phyloP scores from a whole-genome alignment of 2,888 invertebrate species.

The Ramazzottius varieornatus region DNA sequence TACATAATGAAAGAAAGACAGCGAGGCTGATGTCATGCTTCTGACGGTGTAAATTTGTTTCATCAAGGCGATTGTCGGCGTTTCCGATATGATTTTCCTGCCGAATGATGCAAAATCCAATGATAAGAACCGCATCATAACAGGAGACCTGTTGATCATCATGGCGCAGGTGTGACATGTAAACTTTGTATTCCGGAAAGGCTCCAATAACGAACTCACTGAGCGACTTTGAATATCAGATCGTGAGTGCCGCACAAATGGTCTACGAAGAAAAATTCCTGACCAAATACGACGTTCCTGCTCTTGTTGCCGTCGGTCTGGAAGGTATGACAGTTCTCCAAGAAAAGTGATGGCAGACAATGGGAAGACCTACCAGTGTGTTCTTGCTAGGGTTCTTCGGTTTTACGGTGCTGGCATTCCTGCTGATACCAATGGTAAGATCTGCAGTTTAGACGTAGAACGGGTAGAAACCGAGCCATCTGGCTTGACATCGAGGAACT shows the following conservation, averaged over 20 bases:
- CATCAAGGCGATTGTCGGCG: conserved; percentile 32
- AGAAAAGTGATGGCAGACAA: too few species aligned
- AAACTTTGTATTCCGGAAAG: not conserved
- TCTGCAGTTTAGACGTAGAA: too few species aligned
- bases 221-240: conserved; percentile 22
- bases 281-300: conserved; percentile 50
- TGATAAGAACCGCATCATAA: conserved; percentile 8
- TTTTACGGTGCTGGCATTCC: conserved; percentile 32
- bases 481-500: too few species aligned
- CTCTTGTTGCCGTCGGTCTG: conserved; percentile 73
- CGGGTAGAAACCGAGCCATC: too few species aligned
- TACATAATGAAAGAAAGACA: too few species aligned
- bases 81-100: conserved; percentile 39
- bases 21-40: too few species aligned
- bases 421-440: conserved; percentile 47
- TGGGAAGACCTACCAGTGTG: too few species aligned
- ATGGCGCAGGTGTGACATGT: conserved; percentile 22
- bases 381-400: conserved; percentile 44
- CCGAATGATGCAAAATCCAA: conserved; percentile 3
- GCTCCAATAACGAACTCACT: too few species aligned
- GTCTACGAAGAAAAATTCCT: conserved; percentile 80
- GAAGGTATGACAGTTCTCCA: conserved; percentile 53
- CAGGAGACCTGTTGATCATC: conserved; percentile 32
- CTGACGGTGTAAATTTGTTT: too few species aligned
- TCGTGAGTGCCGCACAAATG: conserved; percentile 67